Conservation (phyloP, 2,113 vertebrate genomes). For the Aix galericulata region DNA sequence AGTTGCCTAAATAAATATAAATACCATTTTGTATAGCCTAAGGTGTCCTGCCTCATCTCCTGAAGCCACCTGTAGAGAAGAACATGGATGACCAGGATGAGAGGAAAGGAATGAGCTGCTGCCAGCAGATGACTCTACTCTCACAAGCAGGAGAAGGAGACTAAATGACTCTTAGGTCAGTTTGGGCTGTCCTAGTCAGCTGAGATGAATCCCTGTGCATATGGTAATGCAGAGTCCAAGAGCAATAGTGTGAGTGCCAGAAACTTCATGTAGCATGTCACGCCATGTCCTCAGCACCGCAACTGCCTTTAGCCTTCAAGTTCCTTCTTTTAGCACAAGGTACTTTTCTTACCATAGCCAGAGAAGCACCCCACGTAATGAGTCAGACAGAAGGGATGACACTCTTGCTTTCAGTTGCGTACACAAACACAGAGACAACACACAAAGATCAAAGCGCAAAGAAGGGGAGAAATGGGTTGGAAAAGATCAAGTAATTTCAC, state of each 20-base stretch:
- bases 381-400: background rate
- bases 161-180: background rate
- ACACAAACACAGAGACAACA: accelerated
- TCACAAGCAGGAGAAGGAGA: background rate
- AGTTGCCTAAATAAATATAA: background rate
- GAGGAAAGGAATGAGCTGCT: background rate
- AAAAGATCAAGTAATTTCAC: background rate
- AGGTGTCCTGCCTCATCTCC: background rate
- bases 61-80: background rate
- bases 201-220: background rate
- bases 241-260: background rate
- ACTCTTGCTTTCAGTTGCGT: background rate
- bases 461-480: background rate
- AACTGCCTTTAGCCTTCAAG: background rate
- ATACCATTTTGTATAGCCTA: background rate
- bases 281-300: background rate
- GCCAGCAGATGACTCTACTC: background rate
- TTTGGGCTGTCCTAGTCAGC: background rate
- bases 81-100: background rate
- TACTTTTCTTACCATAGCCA: background rate
- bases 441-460: background rate
- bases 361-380: background rate
- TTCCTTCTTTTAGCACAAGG: background rate
- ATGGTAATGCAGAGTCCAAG: background rate
- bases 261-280: background rate